Base-by-base conservation (phyloP, 2,113 vertebrate genomes). In the Nothobranchius furzeri region DNA sequence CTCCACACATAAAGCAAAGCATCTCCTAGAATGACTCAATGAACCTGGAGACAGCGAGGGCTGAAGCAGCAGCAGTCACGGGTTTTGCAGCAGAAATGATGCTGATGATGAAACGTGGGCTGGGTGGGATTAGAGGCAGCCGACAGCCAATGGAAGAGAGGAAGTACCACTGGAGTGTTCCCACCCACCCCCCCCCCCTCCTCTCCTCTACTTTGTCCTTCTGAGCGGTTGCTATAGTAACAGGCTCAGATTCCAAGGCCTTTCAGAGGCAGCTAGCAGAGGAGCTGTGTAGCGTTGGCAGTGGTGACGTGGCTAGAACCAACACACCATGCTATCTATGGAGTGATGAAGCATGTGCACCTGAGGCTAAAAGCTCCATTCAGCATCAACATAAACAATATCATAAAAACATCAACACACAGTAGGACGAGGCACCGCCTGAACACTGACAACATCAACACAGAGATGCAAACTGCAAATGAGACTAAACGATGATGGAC, bases 211-310 rank as follows among this genome's bases (percentile, higher is more conserved):
- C 20, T 75, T 73, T 77, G 85, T 79, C 85, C 93, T 87, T 93
- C 93, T 88, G 85, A 76, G 77, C 4, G 64, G 97, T 98, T 95
- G 89, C 93, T 90, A 97, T 96, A 91, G 98, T 84, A 93, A 98
- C 85, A 0, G 81, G 88, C 90, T 83, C 88, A 64, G 85, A 84
- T 78, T 91, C 86, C 65, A 63, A 79, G 72, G 87, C 77, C 76
- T 45, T 49, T 64, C 78, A 54, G 59, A 77, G 53, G 57, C 64
- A 54, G 68, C 24, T 64, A 62, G 57, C 58, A 75, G 61, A 65
- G 49, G 63, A 67, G 68, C 52, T 60, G 60, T 68, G 82, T 78
- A 36, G 78, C 9, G 85, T 66, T 89, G 85, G 84, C 73, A 81
- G 61, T 51, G 64, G 64, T 87, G 85, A 89, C 81, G 81, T 85